Percentiles rank a stretch among this genome's conserved stretches.
These are phyloP conservation scores for Trachelus tabidus DNA, from an alignment of 2,888 invertebrate species.

Conservation along the genomic window DNA sequence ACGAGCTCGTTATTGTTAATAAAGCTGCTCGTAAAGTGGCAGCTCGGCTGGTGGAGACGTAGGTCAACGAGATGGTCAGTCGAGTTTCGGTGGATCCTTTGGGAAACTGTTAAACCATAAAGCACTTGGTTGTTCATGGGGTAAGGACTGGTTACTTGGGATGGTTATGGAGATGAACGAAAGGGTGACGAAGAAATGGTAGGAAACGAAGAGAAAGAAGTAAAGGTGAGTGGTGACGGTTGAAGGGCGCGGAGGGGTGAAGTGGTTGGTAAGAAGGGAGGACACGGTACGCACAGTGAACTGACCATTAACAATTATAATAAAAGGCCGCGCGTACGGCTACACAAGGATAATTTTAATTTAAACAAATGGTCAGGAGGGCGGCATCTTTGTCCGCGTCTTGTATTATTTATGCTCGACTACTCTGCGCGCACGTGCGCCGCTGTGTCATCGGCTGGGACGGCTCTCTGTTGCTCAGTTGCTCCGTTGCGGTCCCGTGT, in stretches of 20 bases:
- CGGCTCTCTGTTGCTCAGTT: slow-evolving; percentile 35
- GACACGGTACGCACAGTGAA: slow-evolving; percentile 30
- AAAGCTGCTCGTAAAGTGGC: slow-evolving; percentile 50
- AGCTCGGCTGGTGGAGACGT: slow-evolving; percentile 22
- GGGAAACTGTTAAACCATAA: slow-evolving; percentile 37
- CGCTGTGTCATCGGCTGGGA: slow-evolving; percentile 62
- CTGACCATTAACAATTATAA: slow-evolving; percentile 59
- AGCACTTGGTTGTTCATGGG: slow-evolving; percentile 23
- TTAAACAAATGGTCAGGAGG: slow-evolving; percentile 65
- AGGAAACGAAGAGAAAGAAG: background rate
- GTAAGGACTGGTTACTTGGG: slow-evolving; percentile 2
- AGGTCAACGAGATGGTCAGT: slow-evolving; percentile 38
- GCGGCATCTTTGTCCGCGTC: slow-evolving; percentile 66
- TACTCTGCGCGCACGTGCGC: slow-evolving; percentile 62
- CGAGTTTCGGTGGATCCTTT: slow-evolving; percentile 17
- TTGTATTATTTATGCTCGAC: slow-evolving; percentile 65
- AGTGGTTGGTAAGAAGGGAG: background rate
- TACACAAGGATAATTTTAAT: slow-evolving; percentile 63
- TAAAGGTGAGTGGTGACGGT: slow-evolving; percentile 3
- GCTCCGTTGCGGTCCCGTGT: slow-evolving; percentile 30
- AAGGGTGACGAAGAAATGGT: background rate
- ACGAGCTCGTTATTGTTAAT: slow-evolving; percentile 51
- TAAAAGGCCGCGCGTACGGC: slow-evolving; percentile 47
- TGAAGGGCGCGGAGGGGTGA: slow-evolving; percentile 14
- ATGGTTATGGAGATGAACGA: background rate